Conservation (phyloP, 2,113 vertebrate genomes). For the Bagarius yarrelli region DNA sequence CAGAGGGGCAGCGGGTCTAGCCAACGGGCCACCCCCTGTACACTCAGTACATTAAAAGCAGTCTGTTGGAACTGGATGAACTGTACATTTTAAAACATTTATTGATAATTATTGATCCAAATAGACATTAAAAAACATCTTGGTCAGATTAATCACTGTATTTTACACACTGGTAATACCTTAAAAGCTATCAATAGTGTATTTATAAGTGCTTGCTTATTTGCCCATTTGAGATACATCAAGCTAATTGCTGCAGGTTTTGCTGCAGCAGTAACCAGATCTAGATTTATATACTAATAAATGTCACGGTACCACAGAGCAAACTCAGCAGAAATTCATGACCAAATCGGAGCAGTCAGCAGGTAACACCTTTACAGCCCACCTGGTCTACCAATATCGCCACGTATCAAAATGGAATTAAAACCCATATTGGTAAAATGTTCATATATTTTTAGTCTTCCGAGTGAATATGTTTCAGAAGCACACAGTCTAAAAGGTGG, state of each 20-base stretch:
- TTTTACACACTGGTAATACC: background rate
- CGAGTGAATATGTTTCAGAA: background rate
- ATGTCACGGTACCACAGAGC: background rate
- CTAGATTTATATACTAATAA: slow-evolving; percentile 15
- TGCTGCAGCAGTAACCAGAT: background rate
- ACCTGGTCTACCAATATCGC: background rate
- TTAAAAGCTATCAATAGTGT: background rate
- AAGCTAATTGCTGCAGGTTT: background rate
- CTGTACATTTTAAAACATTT: background rate
- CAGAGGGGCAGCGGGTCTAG: too few relatives aligned
- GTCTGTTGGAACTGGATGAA: background rate
- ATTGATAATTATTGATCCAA: background rate
- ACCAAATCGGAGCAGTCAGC: background rate
- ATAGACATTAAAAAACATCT: slow-evolving; percentile 13
- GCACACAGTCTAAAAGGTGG: background rate
- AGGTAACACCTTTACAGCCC: background rate
- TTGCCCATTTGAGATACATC: background rate
- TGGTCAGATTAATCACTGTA: background rate
- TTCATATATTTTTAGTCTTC: background rate
- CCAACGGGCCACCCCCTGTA: too few relatives aligned
- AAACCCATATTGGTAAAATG: background rate
- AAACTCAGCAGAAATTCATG: slow-evolving; percentile 8
- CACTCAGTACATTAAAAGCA: background rate
- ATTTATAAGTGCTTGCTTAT: background rate
- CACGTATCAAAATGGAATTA: background rate